Base-by-base conservation (phyloP, 2,888 invertebrate genomes). In the Acrocyrtus sp. region DNA sequence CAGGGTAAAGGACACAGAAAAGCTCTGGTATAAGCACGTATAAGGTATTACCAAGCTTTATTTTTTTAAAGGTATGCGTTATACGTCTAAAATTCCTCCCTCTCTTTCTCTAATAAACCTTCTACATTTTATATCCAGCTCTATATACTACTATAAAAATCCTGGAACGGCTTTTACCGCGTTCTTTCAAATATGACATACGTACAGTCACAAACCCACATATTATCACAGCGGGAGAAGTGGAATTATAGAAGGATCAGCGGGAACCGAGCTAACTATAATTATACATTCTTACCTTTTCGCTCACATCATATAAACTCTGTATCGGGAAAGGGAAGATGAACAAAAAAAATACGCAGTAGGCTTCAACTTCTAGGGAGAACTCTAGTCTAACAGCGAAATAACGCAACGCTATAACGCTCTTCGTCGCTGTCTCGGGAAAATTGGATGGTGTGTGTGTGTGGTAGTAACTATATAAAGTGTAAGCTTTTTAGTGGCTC, bases 141-240 rank as follows among this genome's bases (percentile, higher is more conserved):
- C n/a, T n/a, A n/a, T n/a, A n/a, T n/a, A n/a, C n/a, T n/a, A n/a
- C n/a, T n/a, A n/a, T n/a, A n/a, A n/a, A n/a, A 62, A 51, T 62
- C 24, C 54, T 60, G 68, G 56, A 61, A 53, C 29, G 27, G 43
- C 50, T 54, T 61, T 69, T 61, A 26, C 68, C 60, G 54, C 68
- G 61, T 69, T 54, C 68, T 54, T 69, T 61, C 48, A 54, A 54
- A 24, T 53, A 26, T 45, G 50, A 50, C 58, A 56, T 21, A 53
- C 53, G 17, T 34, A n/a, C 19, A 3, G 54, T 26, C 48, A 1
- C 47, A 41, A 43, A 50, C 57, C 45, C 48, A 22, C 54, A 39
- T n/a, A n/a, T n/a, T n/a, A n/a, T n/a, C 62, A 56, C 66, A 66
- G 66, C 66, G 57, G 50, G 57, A 58, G 60, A 48, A 60, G n/a